Evolutionary conservation across 2,888 invertebrate species (phyloP), one percentile per base, ranked within the genome.

Genomic region (Nymphalis c-album): DNA sequence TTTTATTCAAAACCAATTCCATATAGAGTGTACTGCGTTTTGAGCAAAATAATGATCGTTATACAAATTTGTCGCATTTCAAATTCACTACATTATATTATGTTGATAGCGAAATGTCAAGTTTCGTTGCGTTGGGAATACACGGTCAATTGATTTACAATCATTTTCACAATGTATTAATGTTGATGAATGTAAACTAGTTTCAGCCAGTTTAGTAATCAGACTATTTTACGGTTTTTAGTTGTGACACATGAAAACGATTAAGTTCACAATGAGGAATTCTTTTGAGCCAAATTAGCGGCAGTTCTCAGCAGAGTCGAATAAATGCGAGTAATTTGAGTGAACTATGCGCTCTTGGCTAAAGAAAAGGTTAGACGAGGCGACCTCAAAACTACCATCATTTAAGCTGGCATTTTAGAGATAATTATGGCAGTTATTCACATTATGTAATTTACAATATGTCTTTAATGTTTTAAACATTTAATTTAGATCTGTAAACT

Each of bases 301-400:
- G 81, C 80, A 83, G 83, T 83, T 86, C 81, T 78, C 84, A 82
- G 79, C 80, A 80, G 84, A 81, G 80, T 79, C 81, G 80, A 85
- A 87, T 88, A 89, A 90, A 88, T 89, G 89, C 83, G 83, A 81
- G 87, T 86, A 89, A 90, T 90, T 90, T 90, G 87, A 83, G 85
- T 84, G 85, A 85, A 78, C 90, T 88, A 90, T 90, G 87, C 89
- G 89, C 89, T 89, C 88, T 50, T 18, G 10, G 50, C 85, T 84
- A 87, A 89, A 90, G 88, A 90, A 90, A 89, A 88, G 88, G 88
- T 88, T 86, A 81, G 83, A 85, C 82, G 51, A 51, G 22, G 51
- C 22, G 87, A 87, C 87, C 86, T 82, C 85, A 82, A 81, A 88
- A 86, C 87, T 86, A 87, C 81, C 80, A 87, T 85, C 87, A 88